phyloP scores from a whole-genome alignment of 2,797 vertebrate species.

The Atherinosoma microstoma region DNA sequence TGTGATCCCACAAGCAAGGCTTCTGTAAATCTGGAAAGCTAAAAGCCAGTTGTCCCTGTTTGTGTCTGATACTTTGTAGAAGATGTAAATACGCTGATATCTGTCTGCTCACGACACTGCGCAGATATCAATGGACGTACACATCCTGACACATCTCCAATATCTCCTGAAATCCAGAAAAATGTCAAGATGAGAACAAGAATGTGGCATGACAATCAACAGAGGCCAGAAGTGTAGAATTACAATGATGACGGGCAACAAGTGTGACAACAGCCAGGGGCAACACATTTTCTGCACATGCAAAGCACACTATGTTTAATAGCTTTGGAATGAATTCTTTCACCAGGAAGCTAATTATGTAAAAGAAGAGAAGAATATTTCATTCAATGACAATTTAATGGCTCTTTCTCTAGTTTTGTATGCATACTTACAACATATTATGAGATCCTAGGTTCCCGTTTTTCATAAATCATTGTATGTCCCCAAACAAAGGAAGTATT shows the following conservation, averaged over 20 bases:
- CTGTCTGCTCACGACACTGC: slow-evolving; percentile 53
- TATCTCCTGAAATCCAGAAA: slow-evolving; percentile 52
- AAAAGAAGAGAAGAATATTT: not conserved
- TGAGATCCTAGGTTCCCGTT: slow-evolving; percentile 7
- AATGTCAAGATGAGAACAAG: slow-evolving; percentile 47
- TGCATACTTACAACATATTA: slow-evolving; percentile 4
- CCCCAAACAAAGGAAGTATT: slow-evolving; percentile 12
- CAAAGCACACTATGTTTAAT: slow-evolving; percentile 10
- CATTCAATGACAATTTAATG: not conserved
- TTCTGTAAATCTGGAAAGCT: slow-evolving; percentile 55
- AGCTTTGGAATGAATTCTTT: slow-evolving; percentile 2
- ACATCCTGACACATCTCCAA: slow-evolving; percentile 67
- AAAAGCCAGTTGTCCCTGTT: slow-evolving; percentile 48
- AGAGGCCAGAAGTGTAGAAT: slow-evolving; percentile 9
- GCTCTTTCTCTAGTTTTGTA: not conserved
- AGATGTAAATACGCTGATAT: slow-evolving; percentile 56
- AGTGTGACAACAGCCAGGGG: slow-evolving; percentile 35
- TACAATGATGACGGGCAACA: slow-evolving; percentile 21
- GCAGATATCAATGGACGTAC: slow-evolving; percentile 53
- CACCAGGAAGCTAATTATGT: not conserved
- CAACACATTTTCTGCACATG: slow-evolving; percentile 8
- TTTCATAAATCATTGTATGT: not conserved
- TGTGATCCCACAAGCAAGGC: slow-evolving; percentile 44
- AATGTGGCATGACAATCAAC: slow-evolving; percentile 44
- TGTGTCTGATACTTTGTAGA: slow-evolving; percentile 61